These are phyloP conservation scores for Scelioninae gen. 2 DNA, from an alignment of 2,888 invertebrate genomes.

Conservation along the genomic window DNA sequence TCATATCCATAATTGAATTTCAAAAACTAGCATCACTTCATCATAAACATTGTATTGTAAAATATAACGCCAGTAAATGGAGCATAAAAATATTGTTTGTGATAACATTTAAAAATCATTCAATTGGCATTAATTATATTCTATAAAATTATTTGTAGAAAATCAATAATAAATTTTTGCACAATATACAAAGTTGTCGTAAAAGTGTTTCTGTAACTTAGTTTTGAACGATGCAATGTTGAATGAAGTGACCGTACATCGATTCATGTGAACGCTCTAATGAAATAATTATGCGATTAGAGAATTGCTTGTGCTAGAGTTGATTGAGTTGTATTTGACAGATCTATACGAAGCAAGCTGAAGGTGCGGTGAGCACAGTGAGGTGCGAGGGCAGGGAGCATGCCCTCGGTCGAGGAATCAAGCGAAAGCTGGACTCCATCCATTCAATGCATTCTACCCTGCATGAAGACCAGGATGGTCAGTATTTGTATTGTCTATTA, in stretches of 20 bases:
- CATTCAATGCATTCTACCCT: constrained; percentile 75
- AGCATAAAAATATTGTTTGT: too few species aligned
- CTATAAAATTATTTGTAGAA: too few species aligned
- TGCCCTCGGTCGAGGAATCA: constrained; percentile 74
- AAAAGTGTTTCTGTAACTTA: constrained; percentile 8
- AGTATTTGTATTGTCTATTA: constrained; percentile 73
- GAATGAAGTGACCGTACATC: constrained; percentile 36
- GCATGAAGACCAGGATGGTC: constrained; percentile 76
- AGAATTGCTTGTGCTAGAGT: constrained; percentile 73
- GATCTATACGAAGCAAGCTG: constrained; percentile 75
- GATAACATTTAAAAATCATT: too few species aligned
- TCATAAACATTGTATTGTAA: too few species aligned
- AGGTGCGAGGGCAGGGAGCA: constrained; percentile 74
- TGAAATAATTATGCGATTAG: constrained; percentile 69
- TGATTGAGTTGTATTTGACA: constrained; percentile 75
- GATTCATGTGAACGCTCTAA: constrained; percentile 46
- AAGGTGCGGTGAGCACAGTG: constrained; percentile 75
- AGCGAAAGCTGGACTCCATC: constrained; percentile 75
- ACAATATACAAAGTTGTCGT: too few species aligned
- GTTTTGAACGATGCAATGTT: too few species aligned
- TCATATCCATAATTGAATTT: too few species aligned
- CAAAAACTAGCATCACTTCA: too few species aligned
- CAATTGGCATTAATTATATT: too few species aligned
- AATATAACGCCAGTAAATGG: too few species aligned
- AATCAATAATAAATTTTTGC: too few species aligned